phyloP scores from a whole-genome alignment of 2,113 vertebrate species.

The Myxocyprinus asiaticus region DNA sequence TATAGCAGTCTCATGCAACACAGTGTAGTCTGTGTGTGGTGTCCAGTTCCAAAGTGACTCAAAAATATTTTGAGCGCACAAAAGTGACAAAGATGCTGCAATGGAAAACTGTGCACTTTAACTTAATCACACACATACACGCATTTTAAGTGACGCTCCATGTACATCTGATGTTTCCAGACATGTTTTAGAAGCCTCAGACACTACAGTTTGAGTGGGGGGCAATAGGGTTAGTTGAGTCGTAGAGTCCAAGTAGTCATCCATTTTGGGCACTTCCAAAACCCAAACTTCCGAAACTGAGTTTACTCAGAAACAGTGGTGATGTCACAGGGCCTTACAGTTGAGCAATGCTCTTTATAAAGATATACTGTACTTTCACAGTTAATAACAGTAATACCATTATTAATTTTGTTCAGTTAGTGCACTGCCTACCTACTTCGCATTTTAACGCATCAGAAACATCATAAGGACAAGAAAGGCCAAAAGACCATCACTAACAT shows the following conservation, averaged over 20 bases:
- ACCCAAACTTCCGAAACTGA: neutral
- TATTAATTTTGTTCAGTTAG: too few relatives aligned
- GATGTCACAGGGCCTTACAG: neutral
- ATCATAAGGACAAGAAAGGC: too few relatives aligned
- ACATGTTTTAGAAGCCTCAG: neutral
- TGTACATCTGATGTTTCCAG: neutral
- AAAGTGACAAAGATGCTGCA: slow-evolving; percentile 1
- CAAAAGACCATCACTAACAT: too few relatives aligned
- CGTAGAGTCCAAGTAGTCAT: neutral
- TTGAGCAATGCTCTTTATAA: neutral
- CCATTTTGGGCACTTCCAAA: neutral
- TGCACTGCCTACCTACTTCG: too few relatives aligned
- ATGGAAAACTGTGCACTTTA: slow-evolving; percentile 29
- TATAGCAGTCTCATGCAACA: too few relatives aligned
- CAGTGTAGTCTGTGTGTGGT: slow-evolving; percentile 9
- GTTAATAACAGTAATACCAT: too few relatives aligned
- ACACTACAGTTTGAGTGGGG: neutral
- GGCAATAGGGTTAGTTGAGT: too few relatives aligned
- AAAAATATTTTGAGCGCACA: slow-evolving; percentile 20
- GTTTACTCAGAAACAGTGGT: neutral
- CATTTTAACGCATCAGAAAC: too few relatives aligned
- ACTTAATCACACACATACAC: neutral
- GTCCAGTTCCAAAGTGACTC: slow-evolving; percentile 24
- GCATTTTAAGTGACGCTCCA: neutral
- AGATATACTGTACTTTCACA: too few relatives aligned